Base-by-base conservation (phyloP, 2,113 vertebrate genomes). In the Elanoides forficatus region DNA sequence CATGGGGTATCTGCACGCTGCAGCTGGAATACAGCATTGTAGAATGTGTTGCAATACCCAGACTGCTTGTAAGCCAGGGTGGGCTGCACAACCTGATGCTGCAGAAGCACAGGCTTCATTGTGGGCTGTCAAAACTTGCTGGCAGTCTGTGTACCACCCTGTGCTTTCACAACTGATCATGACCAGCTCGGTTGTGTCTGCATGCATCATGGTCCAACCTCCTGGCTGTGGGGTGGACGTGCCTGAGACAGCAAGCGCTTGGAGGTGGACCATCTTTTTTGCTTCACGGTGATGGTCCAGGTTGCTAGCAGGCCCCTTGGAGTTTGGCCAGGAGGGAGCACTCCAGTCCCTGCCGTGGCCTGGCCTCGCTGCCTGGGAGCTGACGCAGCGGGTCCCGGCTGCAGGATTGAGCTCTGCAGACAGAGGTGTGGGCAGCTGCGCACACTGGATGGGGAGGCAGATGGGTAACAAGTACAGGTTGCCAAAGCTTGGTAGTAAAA, bases 141-240 rank as follows among this genome's bases (percentile, higher is more conserved):
- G 10, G 30, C 1, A 10, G 4, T 4, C 52, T 36, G 34, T 30
- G 21, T 11, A 26, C 14, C 27, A 38, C 55, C 43, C 23, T 23
- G 45, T 0, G 3, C 30, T 48, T 26, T 80, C 62, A 23, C 0
- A 1, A 15, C 48, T 16, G 48, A 8, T 48, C 75, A 21, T 0
- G 0, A 22, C 15, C 20, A 27, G 34, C 58, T 70, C 0, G 0
- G 38, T 25, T 60, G 10, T 12, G 60, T 13, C 32, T 52, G 36
- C 1, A 2, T 6, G 1, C 2, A 3, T 7, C 65, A 8, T 0
- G 0, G 25, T 12, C 40, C 56, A 36, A 7, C 11, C 38, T 53
- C 47, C 15, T 13, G 60, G 38, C 70, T 36, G 42, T 0, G 4
- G 13, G 7, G 13, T 34, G 52, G 16, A 11, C 0, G 1, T 50